These are phyloP conservation scores for Cantharis lateralis DNA, from an alignment of 2,888 invertebrate genomes.

Conservation along the genomic window DNA sequence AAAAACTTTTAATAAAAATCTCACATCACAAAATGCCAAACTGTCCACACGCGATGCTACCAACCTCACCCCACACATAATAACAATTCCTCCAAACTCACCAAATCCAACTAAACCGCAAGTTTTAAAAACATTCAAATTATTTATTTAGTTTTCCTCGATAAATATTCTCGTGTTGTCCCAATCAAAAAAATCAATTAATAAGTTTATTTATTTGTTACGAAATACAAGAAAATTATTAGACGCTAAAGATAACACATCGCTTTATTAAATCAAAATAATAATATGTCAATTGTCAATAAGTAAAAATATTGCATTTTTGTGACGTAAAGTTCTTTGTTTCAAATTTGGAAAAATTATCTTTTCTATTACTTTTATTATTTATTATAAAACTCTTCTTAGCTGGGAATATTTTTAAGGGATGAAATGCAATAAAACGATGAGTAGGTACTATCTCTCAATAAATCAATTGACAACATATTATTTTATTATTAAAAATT, in stretches of 20 bases:
- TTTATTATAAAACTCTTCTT: background rate
- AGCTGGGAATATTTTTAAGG: background rate
- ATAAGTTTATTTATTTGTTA: background rate
- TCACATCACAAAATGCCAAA: slow-evolving; percentile 59
- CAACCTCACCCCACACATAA: slow-evolving; percentile 39
- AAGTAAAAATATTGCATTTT: background rate
- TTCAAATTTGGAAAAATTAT: background rate
- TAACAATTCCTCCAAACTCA: background rate
- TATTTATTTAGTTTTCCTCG: background rate
- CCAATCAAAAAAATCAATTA: background rate
- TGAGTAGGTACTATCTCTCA: too few species aligned
- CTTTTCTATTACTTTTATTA: background rate
- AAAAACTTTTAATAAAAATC: slow-evolving; percentile 56
- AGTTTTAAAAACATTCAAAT: background rate
- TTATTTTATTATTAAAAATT: background rate
- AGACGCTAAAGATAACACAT: background rate
- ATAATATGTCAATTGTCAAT: background rate
- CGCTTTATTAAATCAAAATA: background rate
- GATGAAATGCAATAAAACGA: background rate
- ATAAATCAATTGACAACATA: background rate
- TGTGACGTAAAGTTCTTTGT: background rate
- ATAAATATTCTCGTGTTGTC: background rate
- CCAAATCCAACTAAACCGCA: background rate
- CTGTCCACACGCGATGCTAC: slow-evolving; percentile 58
- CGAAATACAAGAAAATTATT: background rate